A percentile compares a stretch with the other conserved stretches of the same genome.
Conservation (phyloP, 2,888 invertebrate genomes). For the Athetis lepigone region DNA sequence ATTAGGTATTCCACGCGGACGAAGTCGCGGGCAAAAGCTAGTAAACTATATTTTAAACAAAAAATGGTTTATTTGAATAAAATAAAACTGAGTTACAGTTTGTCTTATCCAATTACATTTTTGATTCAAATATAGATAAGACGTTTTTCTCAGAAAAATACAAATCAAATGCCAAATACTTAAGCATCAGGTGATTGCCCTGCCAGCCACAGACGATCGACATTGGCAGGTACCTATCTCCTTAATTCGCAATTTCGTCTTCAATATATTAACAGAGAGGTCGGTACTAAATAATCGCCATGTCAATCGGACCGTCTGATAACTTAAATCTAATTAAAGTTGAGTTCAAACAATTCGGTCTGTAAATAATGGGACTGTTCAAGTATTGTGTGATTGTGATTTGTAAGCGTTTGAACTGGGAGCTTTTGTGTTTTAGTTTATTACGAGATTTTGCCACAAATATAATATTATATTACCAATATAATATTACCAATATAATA, state of each 20-base stretch:
- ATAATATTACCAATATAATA: too few relatives aligned
- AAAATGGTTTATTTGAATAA: too few relatives aligned
- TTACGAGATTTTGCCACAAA: too few relatives aligned
- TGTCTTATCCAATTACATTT: background rate
- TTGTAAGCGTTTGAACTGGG: background rate
- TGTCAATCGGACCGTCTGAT: background rate
- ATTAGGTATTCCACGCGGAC: too few relatives aligned
- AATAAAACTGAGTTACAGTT: too few relatives aligned
- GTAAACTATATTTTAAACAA: too few relatives aligned
- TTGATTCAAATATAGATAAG: background rate
- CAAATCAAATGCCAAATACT: slow-evolving; percentile 3
- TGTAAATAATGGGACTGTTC: slow-evolving; percentile 12
- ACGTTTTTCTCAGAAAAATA: slow-evolving; percentile 1
- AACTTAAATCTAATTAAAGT: slow-evolving; percentile 44
- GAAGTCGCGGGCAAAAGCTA: too few relatives aligned
- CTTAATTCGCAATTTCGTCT: slow-evolving; percentile 27
- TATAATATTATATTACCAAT: too few relatives aligned
- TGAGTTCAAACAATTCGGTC: background rate
- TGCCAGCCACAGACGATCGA: slow-evolving; percentile 1
- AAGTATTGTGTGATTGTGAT: slow-evolving; percentile 4
- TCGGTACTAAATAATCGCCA: slow-evolving; percentile 9
- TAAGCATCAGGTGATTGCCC: slow-evolving; percentile 9
- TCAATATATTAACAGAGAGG: slow-evolving; percentile 32
- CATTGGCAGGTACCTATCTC: slow-evolving; percentile 46
- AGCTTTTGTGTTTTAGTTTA: background rate